Conservation (phyloP, 2,113 vertebrate genomes). For the Nothobranchius furzeri region DNA sequence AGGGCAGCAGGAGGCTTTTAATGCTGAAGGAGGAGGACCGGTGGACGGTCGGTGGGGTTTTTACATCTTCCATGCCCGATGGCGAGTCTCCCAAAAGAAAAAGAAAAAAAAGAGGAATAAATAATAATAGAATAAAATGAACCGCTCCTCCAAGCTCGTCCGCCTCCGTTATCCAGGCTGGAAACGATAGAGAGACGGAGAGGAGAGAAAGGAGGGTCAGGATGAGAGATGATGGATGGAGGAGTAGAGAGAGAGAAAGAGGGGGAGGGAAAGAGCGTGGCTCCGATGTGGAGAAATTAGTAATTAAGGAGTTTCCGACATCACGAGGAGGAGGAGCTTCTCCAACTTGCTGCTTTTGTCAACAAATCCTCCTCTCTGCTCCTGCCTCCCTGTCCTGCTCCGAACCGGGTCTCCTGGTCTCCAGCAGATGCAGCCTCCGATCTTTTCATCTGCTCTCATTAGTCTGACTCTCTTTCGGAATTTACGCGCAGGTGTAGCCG, state of each 20-base stretch:
- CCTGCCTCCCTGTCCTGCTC: slow-evolving; percentile 7
- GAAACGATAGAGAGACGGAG: slow-evolving; percentile 52
- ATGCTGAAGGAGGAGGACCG: slow-evolving; percentile 83
- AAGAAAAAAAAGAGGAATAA: slow-evolving; percentile 19
- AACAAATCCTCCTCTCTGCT: slow-evolving; percentile 43
- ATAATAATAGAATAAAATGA: slow-evolving; percentile 43
- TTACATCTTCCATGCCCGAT: slow-evolving; percentile 77
- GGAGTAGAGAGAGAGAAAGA: slow-evolving; percentile 53
- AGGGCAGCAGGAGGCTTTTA: slow-evolving; percentile 82
- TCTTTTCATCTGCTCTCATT: slow-evolving; percentile 23
- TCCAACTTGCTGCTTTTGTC: slow-evolving; percentile 48
- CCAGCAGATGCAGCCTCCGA: slow-evolving; percentile 8
- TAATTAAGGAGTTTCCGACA: slow-evolving; percentile 78
- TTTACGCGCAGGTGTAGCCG: slow-evolving; percentile 28
- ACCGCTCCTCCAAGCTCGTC: slow-evolving; percentile 44
- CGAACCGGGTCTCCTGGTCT: slow-evolving; percentile 25
- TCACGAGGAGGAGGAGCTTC: slow-evolving; percentile 69
- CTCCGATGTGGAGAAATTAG: slow-evolving; percentile 66
- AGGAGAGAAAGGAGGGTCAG: slow-evolving; percentile 55
- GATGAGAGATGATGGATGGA: slow-evolving; percentile 63
- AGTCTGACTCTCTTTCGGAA: slow-evolving; percentile 14
- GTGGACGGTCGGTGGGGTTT: slow-evolving; percentile 72
- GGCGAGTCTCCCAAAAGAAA: slow-evolving; percentile 20
- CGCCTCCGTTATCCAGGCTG: slow-evolving; percentile 52
- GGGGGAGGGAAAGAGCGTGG: slow-evolving; percentile 24